Conservation (phyloP, 2,797 vertebrate species). For the Helarctos malayanus region DNA sequence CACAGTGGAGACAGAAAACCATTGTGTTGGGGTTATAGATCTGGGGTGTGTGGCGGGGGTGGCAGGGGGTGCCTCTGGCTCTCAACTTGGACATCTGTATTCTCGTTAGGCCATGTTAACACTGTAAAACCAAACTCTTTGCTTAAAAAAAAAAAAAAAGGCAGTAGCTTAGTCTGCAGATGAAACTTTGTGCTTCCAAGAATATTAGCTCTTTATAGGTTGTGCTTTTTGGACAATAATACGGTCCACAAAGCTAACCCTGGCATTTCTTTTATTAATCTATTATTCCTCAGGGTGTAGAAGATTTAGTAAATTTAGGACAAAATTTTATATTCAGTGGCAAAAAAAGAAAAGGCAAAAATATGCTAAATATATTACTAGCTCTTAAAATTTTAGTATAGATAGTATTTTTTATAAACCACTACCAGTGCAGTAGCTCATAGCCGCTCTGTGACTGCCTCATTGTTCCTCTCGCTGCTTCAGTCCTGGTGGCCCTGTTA, state of each 20-base stretch:
- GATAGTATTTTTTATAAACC: constrained; percentile 82
- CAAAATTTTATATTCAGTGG: constrained; percentile 85
- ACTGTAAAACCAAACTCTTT: constrained; percentile 63
- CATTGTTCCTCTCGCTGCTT: background rate
- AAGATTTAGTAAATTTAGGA: constrained; percentile 84
- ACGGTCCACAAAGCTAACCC: constrained; percentile 61
- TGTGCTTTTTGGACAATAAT: constrained; percentile 73
- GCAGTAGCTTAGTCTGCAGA: constrained; percentile 63
- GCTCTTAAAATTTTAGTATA: constrained; percentile 73
- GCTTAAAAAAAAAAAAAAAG: background rate
- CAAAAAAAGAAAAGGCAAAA: constrained; percentile 72
- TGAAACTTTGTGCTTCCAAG: constrained; percentile 81
- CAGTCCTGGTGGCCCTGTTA: background rate
- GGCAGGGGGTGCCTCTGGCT: background rate
- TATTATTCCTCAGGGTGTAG: constrained; percentile 89
- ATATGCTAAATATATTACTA: constrained; percentile 70
- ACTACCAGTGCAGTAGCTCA: constrained; percentile 65
- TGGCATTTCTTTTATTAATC: constrained; percentile 78
- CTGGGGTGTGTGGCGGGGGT: background rate
- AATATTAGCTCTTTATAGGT: constrained; percentile 75
- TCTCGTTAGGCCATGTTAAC: constrained; percentile 42
- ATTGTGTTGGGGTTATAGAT: background rate
- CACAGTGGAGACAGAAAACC: constrained; percentile 27
- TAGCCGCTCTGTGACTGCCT: constrained; percentile 54
- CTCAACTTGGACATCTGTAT: constrained; percentile 18